Percentiles rank a stretch among this genome's conserved stretches.
These are phyloP conservation scores for Girardinus metallicus DNA, from an alignment of 2,797 vertebrate species.

Conservation along the genomic window DNA sequence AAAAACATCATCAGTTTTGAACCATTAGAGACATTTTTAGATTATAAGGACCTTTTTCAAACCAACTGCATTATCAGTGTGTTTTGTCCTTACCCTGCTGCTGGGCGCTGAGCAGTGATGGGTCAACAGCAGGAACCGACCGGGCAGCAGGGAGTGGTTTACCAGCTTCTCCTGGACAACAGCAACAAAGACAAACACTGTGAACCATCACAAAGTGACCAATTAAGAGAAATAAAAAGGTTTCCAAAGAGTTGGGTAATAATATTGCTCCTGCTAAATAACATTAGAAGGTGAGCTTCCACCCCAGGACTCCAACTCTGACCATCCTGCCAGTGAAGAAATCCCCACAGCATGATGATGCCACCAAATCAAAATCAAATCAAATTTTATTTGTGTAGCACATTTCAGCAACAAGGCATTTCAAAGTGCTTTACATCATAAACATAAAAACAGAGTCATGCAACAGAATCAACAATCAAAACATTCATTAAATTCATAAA, in stretches of 20 bases:
- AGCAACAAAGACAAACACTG: constrained; percentile 17
- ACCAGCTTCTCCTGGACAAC: constrained; percentile 77
- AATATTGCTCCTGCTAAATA: background rate
- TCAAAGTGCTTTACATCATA: too few relatives aligned
- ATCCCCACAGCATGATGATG: background rate
- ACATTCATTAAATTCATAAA: too few relatives aligned
- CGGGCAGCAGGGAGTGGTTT: constrained; percentile 86
- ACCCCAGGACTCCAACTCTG: background rate
- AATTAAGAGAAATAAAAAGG: background rate
- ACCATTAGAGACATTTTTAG: background rate
- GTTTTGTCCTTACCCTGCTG: constrained; percentile 82
- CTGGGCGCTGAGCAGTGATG: constrained; percentile 83
- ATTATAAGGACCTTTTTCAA: background rate
- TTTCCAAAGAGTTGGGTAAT: background rate
- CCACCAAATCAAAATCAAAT: too few relatives aligned
- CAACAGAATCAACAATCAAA: too few relatives aligned
- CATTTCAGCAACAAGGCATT: too few relatives aligned
- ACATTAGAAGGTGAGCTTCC: background rate
- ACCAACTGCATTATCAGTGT: background rate
- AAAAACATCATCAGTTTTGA: background rate
- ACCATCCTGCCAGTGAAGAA: background rate
- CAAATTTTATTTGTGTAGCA: too few relatives aligned
- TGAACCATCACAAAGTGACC: background rate
- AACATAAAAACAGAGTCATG: too few relatives aligned
- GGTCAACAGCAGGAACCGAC: constrained; percentile 82